These are phyloP conservation scores for Drosophila eohydei DNA, from an alignment of 2,888 invertebrate genomes.

Conservation along the genomic window DNA sequence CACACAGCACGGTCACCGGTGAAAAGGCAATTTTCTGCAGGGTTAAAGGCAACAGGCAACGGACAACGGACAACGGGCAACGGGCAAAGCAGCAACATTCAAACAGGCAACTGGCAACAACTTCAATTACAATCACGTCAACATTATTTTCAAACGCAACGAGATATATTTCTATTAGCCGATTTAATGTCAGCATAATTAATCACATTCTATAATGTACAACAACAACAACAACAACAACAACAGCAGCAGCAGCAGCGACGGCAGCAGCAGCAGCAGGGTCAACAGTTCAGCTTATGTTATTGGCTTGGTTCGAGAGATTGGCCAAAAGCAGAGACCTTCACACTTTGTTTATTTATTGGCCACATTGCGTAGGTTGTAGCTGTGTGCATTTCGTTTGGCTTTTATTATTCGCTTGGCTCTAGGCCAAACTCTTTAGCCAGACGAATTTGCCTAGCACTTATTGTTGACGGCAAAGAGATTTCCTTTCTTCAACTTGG, in stretches of 20 bases:
- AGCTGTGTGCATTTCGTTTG: slow-evolving; percentile 64
- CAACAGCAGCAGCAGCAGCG: slow-evolving; percentile 32
- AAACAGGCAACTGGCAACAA: slow-evolving; percentile 49
- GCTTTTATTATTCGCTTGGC: slow-evolving; percentile 40
- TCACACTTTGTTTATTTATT: slow-evolving; percentile 76
- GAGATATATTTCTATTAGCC: slow-evolving; percentile 81
- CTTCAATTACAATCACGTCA: slow-evolving; percentile 81
- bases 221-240: slow-evolving; percentile 38
- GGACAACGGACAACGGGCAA: slow-evolving; percentile 49
- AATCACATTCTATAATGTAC: slow-evolving; percentile 71
- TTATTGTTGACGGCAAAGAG: slow-evolving; percentile 32
- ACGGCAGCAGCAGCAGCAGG: slow-evolving; percentile 39
- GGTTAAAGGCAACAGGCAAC: slow-evolving; percentile 63
- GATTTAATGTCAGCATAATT: slow-evolving; percentile 80
- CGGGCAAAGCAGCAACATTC: slow-evolving; percentile 24
- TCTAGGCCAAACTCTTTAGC: slow-evolving; percentile 30
- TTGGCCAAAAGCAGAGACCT: slow-evolving; percentile 58
- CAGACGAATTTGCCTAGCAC: slow-evolving; percentile 50
- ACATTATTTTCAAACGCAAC: slow-evolving; percentile 77
- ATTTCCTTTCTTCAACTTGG: slow-evolving; percentile 22
- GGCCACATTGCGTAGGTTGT: slow-evolving; percentile 76
- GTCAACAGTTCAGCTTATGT: slow-evolving; percentile 68
- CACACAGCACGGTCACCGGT: slow-evolving; percentile 57
- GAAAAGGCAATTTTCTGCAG: slow-evolving; percentile 73
- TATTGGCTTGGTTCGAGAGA: slow-evolving; percentile 48